Base-by-base conservation (phyloP, 2,888 invertebrate species). In the Glomeris marginata region DNA sequence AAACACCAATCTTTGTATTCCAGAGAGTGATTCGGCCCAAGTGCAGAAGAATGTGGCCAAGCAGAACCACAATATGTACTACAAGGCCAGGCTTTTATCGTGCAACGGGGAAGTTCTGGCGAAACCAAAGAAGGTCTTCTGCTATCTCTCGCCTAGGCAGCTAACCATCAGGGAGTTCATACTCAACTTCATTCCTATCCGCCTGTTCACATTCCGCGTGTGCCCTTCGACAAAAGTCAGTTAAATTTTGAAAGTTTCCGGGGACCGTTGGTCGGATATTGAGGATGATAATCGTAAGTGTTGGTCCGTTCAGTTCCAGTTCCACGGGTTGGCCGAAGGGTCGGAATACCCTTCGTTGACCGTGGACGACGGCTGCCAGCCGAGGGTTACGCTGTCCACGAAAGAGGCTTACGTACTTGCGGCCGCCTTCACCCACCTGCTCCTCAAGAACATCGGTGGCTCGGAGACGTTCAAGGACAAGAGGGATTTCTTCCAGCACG, bases 141-240 rank as follows among this genome's bases (percentile, higher is more conserved):
- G 87, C 68, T 88, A 84, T 67, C 81, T 92, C 61, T 88, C 86
- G 50, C 85, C 90, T 46, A 87, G 90, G 69, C 91, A 85, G 72
- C 74, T 94, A 58, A 87, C 85, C 51, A 77, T 94, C 62, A 91
- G 91, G 71, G 92, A 94, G 71, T 85, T 86, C 74, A 77, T 91
- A 59, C 73, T 92, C 60, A 88, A 86, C 71, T 84, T 94, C 66
- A 87, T 92, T 63, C 91, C 90, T 48, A 91, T 88, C 70, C 75
- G 90, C 60, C 75, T 92, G 59, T 85, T 83, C 52, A 87, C 90
- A 36, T 92, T 90, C 71, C 76, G 92, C 36, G 75, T 94, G 49
- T 91, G 91, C 65, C 92, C 92, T 18, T 90, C 90, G 54, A 92
- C 92, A 47, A 92, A 91, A 76, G 85, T 86, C 64, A 63, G 58